These are phyloP conservation scores for Sus cebifrons DNA, from an alignment of 2,797 vertebrate species.

Conservation along the genomic window DNA sequence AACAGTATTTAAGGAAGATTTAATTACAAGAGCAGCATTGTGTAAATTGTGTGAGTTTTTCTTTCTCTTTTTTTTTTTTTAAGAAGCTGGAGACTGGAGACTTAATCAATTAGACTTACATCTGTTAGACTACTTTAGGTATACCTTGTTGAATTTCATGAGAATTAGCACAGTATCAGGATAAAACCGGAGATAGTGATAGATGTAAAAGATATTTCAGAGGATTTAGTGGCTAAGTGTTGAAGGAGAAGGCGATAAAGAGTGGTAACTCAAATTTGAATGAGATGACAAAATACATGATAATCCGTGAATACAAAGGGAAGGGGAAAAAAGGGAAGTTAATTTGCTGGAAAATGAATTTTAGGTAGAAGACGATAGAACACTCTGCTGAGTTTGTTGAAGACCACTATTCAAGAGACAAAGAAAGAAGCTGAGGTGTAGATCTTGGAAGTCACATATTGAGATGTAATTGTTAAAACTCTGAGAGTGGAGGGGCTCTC, in stretches of 20 bases:
- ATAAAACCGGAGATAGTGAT: conserved; percentile 14
- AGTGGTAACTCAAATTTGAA: conserved; percentile 22
- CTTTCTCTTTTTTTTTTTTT: not conserved
- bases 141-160: conserved; percentile 4
- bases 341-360: not conserved
- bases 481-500: not conserved
- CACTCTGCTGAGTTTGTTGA: conserved; percentile 39
- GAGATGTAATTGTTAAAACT: not conserved
- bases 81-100: not conserved
- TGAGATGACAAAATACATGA: conserved; percentile 3
- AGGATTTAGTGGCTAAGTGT: conserved; percentile 6
- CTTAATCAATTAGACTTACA: not conserved
- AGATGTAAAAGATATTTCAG: conserved; percentile 5
- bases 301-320: not conserved
- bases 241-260: not conserved
- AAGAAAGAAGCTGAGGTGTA: conserved; percentile 7
- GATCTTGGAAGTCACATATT: not conserved
- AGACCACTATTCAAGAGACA: not conserved
- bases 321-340: not conserved
- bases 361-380: conserved; percentile 10
- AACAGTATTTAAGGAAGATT: conserved; percentile 20
- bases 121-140: not conserved
- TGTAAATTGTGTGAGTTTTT: not conserved
- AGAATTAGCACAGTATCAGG: not conserved
- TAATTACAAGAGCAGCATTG: not conserved